phyloP scores from a whole-genome alignment of 2,888 invertebrate species.

The Agriopis marginaria region DNA sequence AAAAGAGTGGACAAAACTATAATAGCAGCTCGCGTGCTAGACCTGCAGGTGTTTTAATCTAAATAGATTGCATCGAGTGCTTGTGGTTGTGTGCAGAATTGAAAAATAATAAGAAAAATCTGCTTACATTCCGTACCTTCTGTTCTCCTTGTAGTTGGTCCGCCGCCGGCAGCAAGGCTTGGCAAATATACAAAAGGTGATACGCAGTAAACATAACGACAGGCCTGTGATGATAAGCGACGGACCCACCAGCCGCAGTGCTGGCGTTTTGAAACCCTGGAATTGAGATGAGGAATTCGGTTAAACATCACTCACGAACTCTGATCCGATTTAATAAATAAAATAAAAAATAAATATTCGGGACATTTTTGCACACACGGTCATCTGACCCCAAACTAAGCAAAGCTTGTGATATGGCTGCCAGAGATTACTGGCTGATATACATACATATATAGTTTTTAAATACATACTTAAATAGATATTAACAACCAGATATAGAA shows the following conservation, averaged over 20 bases:
- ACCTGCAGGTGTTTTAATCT: neutral
- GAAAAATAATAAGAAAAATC: constrained; percentile 2
- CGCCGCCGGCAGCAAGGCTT: constrained; percentile 90
- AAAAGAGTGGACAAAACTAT: no score
- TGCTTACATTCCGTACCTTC: constrained; percentile 66
- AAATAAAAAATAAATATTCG: no score
- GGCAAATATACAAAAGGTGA: constrained; percentile 94
- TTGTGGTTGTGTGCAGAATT: neutral
- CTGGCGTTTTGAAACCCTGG: constrained; percentile 92
- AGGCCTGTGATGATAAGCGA: constrained; percentile 92
- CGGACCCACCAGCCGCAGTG: constrained; percentile 94
- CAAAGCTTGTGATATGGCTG: no score
- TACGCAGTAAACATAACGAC: constrained; percentile 93
- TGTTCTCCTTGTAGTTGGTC: constrained; percentile 87
- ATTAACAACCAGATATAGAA: no score
- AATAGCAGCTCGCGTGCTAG: no score
- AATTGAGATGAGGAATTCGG: constrained; percentile 40
- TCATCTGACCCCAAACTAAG: no score
- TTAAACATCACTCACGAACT: constrained; percentile 4
- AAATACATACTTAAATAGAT: no score
- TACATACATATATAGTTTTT: no score
- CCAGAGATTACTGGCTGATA: no score
- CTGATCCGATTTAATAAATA: no score
- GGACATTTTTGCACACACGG: no score
- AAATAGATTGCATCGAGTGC: neutral